Base-by-base conservation (phyloP, 2,797 vertebrate genomes). In the Hydrophis major region DNA sequence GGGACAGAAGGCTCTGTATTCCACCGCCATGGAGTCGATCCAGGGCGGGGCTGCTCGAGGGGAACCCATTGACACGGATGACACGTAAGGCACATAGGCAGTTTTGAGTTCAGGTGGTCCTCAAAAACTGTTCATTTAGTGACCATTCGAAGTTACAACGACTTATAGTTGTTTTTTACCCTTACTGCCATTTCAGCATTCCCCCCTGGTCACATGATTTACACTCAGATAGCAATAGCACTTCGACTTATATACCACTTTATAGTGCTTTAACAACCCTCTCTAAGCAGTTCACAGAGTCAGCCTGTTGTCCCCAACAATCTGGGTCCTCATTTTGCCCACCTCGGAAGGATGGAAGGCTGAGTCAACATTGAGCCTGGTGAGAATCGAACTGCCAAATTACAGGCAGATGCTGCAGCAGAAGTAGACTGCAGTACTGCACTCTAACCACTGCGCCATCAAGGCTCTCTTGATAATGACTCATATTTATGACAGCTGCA, bases 1-100 rank as follows among this genome's bases (percentile, higher is more conserved):
- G 95, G 99, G 98, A 78, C 99, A 99, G 98, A 99, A 99, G 97
- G 99, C 99, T 0, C 98, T 99, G 20, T 99, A 99, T 96, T 99
- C 99, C 95, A 99, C 99, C 0, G 99, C 99, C 96, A 99, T 99
- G 99, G 99, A 99, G 97, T 99, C 99, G 94, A 99, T 99, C 97
- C 99, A 99, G 98, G 99, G 99, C 2, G 99, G 98, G 0, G 98
- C 99, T 0, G 98, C 98, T 55, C 98, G 98, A 0, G 99, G 99
- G 25, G 99, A 99, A 92, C 97, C 99, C 95, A 99, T 99, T 42
- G 99, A 99, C 95, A 98, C 99, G 0, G 99, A 99, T 0, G 99
- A 99, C 98, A 99, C 98, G 99, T 99, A 97, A 98, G 99, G 98
- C 20, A 11, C 10, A 25, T 20, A 25, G 16, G 63, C 4, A 7